phyloP scores from a whole-genome alignment of 2,888 invertebrate genomes.

The Xestia sexstrigata region DNA sequence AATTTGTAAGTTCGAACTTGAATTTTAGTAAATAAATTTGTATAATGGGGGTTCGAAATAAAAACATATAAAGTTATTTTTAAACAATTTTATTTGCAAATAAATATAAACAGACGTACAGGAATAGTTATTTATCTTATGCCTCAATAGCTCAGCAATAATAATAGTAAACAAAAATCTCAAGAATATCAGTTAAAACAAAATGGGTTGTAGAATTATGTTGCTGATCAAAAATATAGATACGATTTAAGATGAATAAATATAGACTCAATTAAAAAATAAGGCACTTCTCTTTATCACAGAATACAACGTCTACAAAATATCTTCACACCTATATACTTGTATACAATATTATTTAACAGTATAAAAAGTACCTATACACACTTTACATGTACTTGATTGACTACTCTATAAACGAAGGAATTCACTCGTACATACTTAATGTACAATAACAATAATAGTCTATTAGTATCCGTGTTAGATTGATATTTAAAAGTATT shows the following conservation, averaged over 20 bases:
- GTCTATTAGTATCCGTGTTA: background rate
- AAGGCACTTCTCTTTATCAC: slow-evolving; percentile 88
- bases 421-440: slow-evolving; percentile 12
- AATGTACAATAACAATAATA: slow-evolving; percentile 22
- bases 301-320: slow-evolving; percentile 80
- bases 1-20: background rate
- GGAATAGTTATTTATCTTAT: slow-evolving; percentile 43
- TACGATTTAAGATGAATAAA: slow-evolving; percentile 50
- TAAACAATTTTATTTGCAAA: slow-evolving; percentile 63
- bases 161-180: slow-evolving; percentile 42
- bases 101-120: slow-evolving; percentile 62
- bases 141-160: slow-evolving; percentile 42
- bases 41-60: background rate
- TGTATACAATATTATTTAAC: slow-evolving; percentile 62
- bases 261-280: slow-evolving; percentile 69
- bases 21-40: background rate
- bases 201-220: slow-evolving; percentile 45
- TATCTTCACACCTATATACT: slow-evolving; percentile 55
- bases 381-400: slow-evolving; percentile 18
- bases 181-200: slow-evolving; percentile 9
- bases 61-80: slow-evolving; percentile 9
- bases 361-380: slow-evolving; percentile 66
- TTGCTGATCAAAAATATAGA: slow-evolving; percentile 25
- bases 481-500: slow-evolving; percentile 11
- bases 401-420: slow-evolving; percentile 23